These are phyloP conservation scores for Enteromius trimaculatus DNA, from an alignment of 2,797 vertebrate genomes.

Conservation along the genomic window DNA sequence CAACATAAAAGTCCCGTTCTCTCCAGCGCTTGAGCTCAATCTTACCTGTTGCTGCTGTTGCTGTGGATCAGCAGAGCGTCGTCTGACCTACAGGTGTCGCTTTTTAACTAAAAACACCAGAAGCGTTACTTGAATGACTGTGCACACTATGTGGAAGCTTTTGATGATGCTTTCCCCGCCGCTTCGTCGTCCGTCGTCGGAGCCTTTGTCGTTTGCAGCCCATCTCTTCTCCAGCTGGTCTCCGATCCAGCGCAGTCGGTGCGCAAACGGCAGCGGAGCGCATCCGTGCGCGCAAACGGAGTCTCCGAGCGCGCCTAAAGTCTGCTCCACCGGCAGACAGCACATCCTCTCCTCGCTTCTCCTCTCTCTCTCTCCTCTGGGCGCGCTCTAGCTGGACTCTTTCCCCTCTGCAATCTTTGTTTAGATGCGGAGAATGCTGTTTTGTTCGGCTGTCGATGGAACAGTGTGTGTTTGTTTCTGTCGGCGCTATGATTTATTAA, in stretches of 20 bases:
- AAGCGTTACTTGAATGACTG: conserved; percentile 81
- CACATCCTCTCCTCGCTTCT: conserved; percentile 78
- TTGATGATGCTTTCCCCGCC: conserved; percentile 54
- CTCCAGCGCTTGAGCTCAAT: not conserved
- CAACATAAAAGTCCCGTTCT: not conserved
- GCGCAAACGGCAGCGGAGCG: conserved; percentile 79
- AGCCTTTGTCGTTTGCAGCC: conserved; percentile 50
- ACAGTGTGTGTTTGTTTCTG: conserved; percentile 70
- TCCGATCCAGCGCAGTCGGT: conserved; percentile 87
- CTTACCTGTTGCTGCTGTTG: conserved; percentile 84
- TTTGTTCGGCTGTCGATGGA: conserved; percentile 61
- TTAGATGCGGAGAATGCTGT: conserved; percentile 36
- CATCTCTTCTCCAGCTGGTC: conserved; percentile 87
- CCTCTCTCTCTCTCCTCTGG: no score
- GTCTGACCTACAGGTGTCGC: conserved; percentile 83
- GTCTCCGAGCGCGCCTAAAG: conserved; percentile 79
- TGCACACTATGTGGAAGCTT: conserved; percentile 74
- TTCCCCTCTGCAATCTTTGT: conserved; percentile 48
- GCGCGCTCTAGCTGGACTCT: conserved; percentile 41
- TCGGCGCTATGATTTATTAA: conserved; percentile 88
- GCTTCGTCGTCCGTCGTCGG: conserved; percentile 12
- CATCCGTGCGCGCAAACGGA: conserved; percentile 74
- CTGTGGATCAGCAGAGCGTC: conserved; percentile 60
- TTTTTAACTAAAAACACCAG: conserved; percentile 85
- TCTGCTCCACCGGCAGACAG: conserved; percentile 83